phyloP scores from a whole-genome alignment of 2,797 vertebrate genomes.

The Rhinogobio ventralis region DNA sequence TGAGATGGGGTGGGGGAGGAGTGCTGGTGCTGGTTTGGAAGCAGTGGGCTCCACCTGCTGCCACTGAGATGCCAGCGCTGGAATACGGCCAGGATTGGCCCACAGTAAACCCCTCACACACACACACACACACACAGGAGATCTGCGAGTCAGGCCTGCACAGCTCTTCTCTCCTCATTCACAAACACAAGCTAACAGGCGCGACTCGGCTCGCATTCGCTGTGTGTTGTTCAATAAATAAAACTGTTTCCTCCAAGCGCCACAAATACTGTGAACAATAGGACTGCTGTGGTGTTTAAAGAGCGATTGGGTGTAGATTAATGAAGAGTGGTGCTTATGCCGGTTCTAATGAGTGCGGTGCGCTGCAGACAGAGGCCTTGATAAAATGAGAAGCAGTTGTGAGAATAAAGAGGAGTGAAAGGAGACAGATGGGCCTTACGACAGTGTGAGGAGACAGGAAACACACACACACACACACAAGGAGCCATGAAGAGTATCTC shows the following conservation, averaged over 20 bases:
- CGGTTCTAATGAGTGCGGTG: conserved; percentile 27
- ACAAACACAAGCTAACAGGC: conserved; percentile 59
- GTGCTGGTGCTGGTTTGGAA: conserved; percentile 60
- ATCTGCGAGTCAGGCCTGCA: conserved; percentile 55
- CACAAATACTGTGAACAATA: conserved; percentile 43
- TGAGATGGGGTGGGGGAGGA: conserved; percentile 35
- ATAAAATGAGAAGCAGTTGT: conserved; percentile 29
- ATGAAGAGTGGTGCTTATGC: conserved; percentile 34
- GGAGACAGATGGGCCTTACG: conserved; percentile 43
- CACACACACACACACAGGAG: conserved; percentile 35
- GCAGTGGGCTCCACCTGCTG: conserved; percentile 86
- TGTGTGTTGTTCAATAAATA: conserved; percentile 39
- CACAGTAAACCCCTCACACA: conserved; percentile 48
- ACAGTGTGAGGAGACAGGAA: conserved; percentile 23
- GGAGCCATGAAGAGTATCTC: conserved; percentile 10
- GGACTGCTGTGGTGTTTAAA: conserved; percentile 34
- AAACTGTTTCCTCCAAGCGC: conserved; percentile 31
- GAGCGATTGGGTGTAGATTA: conserved; percentile 41
- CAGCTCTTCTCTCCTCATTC: conserved; percentile 58
- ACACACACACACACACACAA: neutral
- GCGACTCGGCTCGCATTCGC: conserved; percentile 16
- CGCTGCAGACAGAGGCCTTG: conserved; percentile 37
- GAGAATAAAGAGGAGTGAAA: conserved; percentile 51
- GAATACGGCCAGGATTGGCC: conserved; percentile 83
- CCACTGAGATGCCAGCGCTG: conserved; percentile 81